Conservation (phyloP, 92 coral and sea anemone genomes). For the Heliopora coerulea region DNA sequence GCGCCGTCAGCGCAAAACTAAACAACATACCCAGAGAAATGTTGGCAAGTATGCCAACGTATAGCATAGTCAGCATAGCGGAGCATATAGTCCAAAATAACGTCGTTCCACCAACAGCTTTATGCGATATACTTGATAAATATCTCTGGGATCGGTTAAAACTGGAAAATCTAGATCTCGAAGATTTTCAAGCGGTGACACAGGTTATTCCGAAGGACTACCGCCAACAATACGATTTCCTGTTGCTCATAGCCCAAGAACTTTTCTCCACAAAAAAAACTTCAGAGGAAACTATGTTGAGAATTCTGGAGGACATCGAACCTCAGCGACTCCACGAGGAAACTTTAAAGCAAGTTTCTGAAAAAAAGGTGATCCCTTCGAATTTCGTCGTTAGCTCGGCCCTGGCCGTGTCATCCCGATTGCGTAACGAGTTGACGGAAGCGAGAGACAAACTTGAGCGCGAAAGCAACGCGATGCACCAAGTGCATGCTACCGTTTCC, state of each 20-base stretch:
- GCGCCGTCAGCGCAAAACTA: slow-evolving; percentile 19
- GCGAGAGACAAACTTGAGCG: slow-evolving; percentile 15
- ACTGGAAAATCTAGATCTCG: slow-evolving; percentile 11
- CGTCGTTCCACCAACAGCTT: neutral
- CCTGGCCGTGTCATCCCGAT: slow-evolving; percentile 44
- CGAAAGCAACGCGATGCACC: slow-evolving; percentile 8
- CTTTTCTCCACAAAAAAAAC: slow-evolving; percentile 18
- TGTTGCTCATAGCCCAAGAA: slow-evolving; percentile 32
- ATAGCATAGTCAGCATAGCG: slow-evolving; percentile 16
- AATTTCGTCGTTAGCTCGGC: slow-evolving; percentile 31
- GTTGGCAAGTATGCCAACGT: slow-evolving; percentile 33
- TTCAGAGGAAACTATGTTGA: slow-evolving; percentile 24
- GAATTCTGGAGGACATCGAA: slow-evolving; percentile 29
- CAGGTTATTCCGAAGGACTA: slow-evolving; percentile 35
- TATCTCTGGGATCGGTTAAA: slow-evolving; percentile 35
- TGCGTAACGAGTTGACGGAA: slow-evolving; percentile 41
- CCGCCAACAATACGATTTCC: slow-evolving; percentile 40
- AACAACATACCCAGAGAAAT: neutral
- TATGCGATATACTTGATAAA: slow-evolving; percentile 21
- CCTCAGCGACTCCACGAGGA: slow-evolving; percentile 30
- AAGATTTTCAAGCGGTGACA: slow-evolving; percentile 23
- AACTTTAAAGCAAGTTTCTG: slow-evolving; percentile 24
- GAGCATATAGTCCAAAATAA: slow-evolving; percentile 24
- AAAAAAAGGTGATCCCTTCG: slow-evolving; percentile 36
- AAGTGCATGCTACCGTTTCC: neutral